Percentiles rank a stretch among this genome's conserved stretches.
These are phyloP conservation scores for Aphelenchoides fujianensis DNA, from an alignment of 1,140 invertebrate genomes.

Conservation along the genomic window DNA sequence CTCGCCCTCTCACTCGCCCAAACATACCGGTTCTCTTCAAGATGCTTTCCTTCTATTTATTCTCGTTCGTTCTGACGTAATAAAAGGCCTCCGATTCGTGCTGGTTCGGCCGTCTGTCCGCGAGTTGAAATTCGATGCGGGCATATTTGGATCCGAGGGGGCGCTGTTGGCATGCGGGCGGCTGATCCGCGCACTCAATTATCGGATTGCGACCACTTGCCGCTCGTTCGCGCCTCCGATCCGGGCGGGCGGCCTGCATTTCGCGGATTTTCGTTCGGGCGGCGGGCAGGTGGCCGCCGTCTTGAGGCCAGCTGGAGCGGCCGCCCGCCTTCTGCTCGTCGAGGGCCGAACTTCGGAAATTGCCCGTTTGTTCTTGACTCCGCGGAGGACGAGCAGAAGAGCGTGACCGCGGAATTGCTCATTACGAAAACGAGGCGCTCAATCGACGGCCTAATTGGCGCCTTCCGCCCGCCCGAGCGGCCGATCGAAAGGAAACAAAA, in stretches of 20 bases:
- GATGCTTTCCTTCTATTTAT: background rate
- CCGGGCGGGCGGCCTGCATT: background rate
- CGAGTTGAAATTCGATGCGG: constrained; percentile 5
- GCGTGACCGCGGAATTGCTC: constrained; percentile 8
- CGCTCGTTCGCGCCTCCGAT: background rate
- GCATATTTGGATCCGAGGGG: constrained; percentile 6
- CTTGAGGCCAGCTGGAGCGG: background rate
- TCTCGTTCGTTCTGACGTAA: background rate
- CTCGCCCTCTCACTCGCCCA: background rate
- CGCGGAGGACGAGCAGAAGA: background rate
- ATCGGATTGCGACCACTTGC: constrained; percentile 16
- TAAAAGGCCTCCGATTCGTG: background rate
- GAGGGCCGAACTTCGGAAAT: background rate
- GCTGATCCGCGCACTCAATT: constrained; percentile 15
- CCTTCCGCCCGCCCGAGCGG: background rate
- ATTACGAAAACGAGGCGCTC: background rate
- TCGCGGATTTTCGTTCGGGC: background rate
- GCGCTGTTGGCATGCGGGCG: constrained; percentile 5
- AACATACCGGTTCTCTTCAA: constrained; percentile 10
- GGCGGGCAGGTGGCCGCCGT: background rate
- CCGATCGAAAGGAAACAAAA: too few species aligned
- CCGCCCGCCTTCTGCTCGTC: background rate
- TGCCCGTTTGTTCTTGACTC: constrained; percentile 2
- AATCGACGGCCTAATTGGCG: background rate
- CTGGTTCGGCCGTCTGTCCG: too few species aligned